Conservation (phyloP, 2,797 vertebrate species). For the Spizella passerina region DNA sequence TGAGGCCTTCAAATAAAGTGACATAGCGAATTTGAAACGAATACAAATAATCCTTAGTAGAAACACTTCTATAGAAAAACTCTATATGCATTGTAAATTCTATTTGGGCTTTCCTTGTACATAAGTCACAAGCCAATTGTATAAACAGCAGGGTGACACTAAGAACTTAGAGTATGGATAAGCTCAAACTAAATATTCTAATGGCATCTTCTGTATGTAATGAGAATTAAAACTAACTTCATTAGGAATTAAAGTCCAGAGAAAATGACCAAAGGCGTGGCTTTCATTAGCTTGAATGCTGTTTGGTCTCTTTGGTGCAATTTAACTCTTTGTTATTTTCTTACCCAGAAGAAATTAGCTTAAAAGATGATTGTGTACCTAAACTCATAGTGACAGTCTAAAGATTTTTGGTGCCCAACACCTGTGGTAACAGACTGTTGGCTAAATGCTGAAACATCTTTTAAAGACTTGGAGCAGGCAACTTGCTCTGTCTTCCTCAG, state of each 20-base stretch:
- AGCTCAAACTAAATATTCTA: background rate
- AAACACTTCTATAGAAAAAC: conserved; percentile 15
- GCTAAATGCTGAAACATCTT: background rate
- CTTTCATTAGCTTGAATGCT: conserved; percentile 4
- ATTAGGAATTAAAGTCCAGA: background rate
- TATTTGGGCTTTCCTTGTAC: background rate
- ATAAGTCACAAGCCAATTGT: background rate
- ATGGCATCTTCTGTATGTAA: background rate
- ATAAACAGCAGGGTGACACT: background rate
- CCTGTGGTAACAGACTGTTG: background rate
- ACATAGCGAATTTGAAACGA: conserved; percentile 22
- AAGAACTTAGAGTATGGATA: background rate
- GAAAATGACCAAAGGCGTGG: conserved; percentile 21
- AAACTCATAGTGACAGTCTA: background rate
- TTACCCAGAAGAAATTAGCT: background rate
- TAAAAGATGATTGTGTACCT: background rate
- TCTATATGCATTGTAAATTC: background rate
- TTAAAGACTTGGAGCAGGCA: background rate
- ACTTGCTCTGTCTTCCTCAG: background rate
- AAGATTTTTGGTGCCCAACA: background rate
- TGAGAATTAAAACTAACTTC: conserved; percentile 4
- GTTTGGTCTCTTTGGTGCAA: background rate
- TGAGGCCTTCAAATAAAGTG: conserved; percentile 52
- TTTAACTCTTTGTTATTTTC: background rate
- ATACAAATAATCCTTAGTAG: conserved; percentile 20